phyloP scores from a whole-genome alignment of 2,113 vertebrate species.

The Argyrosomus japonicus region DNA sequence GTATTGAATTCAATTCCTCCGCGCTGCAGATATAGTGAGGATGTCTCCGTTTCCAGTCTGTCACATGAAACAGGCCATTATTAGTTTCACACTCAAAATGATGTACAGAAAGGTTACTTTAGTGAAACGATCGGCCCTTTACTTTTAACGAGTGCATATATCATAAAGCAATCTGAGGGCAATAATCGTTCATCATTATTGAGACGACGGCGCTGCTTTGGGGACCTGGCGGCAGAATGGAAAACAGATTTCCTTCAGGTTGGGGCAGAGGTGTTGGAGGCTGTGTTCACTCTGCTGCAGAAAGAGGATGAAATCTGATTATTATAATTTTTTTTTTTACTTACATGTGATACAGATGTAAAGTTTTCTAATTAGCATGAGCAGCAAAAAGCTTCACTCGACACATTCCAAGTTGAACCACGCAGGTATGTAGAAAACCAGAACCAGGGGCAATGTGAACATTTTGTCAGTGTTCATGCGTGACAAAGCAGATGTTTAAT shows the following conservation, averaged over 20 bases:
- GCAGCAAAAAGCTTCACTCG: not conserved
- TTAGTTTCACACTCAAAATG: constrained; percentile 78
- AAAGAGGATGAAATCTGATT: not conserved
- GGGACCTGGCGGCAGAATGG: constrained; percentile 71
- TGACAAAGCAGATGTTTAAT: not conserved
- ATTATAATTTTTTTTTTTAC: not conserved
- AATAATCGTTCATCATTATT: constrained; percentile 85
- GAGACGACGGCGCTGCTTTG: constrained; percentile 70
- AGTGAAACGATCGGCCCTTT: constrained; percentile 72
- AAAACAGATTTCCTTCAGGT: constrained; percentile 76
- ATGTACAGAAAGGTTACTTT: constrained; percentile 78
- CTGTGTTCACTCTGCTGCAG: constrained; percentile 1
- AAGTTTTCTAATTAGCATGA: constrained; percentile 11
- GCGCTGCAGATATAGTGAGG: not conserved
- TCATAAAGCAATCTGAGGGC: constrained; percentile 80
- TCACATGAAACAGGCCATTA: constrained; percentile 68
- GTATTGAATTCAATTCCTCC: constrained; percentile 51
- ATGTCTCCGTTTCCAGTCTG: constrained; percentile 60
- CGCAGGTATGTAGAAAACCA: not conserved
- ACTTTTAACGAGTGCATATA: constrained; percentile 82
- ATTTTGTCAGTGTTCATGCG: not conserved
- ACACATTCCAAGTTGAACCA: not conserved
- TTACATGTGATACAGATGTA: not conserved
- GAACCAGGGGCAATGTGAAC: not conserved
- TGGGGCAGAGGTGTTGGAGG: constrained; percentile 40